A percentile compares a stretch with the other conserved stretches of the same genome.
Evolutionary conservation across 1,140 invertebrate genomes (phyloP).

Genomic region (Thrips palmi): DNA sequence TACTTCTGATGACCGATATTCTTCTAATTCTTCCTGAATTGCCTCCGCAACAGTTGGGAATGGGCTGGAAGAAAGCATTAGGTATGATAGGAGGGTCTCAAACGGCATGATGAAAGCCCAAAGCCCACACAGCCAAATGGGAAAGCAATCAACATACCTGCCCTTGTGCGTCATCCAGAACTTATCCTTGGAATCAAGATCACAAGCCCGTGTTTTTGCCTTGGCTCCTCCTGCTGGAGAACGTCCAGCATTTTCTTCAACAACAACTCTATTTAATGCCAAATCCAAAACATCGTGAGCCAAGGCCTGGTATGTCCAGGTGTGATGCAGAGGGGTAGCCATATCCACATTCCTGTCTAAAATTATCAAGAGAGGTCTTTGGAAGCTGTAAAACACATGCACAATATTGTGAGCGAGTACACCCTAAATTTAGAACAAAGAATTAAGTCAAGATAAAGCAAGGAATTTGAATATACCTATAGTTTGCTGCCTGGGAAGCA

Average conservation of each 20-base stretch:
- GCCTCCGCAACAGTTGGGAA: conserved; percentile 96
- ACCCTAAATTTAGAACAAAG: conserved; percentile 4
- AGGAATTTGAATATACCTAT: conserved; percentile 22
- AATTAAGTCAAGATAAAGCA: conserved; percentile 5
- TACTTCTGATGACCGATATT: conserved; percentile 81
- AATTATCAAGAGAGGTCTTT: conserved; percentile 79
- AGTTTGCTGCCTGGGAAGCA: conserved; percentile 49
- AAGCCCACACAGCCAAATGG: not conserved
- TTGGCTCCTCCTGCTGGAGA: conserved; percentile 33
- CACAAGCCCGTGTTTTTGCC: conserved; percentile 72
- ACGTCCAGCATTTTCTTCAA: conserved; percentile 45
- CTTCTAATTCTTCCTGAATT: conserved; percentile 93
- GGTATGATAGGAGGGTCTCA: conserved; percentile 2
- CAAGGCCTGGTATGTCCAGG: conserved; percentile 98
- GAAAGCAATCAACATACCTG: conserved; percentile 19
- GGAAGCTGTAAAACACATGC: conserved; percentile 46
- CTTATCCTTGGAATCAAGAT: conserved; percentile 71
- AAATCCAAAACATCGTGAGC: conserved; percentile 89
- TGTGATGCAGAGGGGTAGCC: conserved; percentile 94
- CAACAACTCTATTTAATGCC: conserved; percentile 68
- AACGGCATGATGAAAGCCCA: not conserved
- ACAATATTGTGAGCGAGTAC: not conserved
- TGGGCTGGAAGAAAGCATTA: conserved; percentile 37
- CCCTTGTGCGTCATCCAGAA: conserved; percentile 90
- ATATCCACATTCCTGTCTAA: conserved; percentile 92